A percentile compares a stretch with the other conserved stretches of the same genome.
phyloP scores from a whole-genome alignment of 2,888 invertebrate genomes.

The Sisyra terminalis region DNA sequence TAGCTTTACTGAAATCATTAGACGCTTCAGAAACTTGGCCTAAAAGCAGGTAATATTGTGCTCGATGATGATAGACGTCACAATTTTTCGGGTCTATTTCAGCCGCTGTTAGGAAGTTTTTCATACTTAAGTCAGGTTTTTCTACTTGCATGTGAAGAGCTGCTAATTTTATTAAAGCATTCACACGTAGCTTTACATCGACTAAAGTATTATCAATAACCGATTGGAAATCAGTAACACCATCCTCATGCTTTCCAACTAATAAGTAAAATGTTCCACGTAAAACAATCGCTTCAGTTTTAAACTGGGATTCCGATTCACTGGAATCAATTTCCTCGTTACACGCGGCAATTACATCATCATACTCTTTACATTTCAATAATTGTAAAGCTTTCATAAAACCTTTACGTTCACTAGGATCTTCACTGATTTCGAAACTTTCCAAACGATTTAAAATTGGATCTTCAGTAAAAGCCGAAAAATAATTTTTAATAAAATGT shows the following conservation, averaged over 20 bases:
- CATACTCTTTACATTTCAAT: conserved; percentile 53
- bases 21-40: conserved; percentile 70
- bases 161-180: conserved; percentile 78
- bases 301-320: conserved; percentile 40
- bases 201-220: conserved; percentile 49
- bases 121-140: conserved; percentile 52
- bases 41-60: conserved; percentile 69
- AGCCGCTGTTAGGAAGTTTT: conserved; percentile 64
- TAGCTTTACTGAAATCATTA: conserved; percentile 67
- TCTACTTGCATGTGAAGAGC: conserved; percentile 69
- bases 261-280: conserved; percentile 73
- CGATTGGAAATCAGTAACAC: conserved; percentile 51
- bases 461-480: conserved; percentile 76
- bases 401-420: conserved; percentile 23
- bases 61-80: conserved; percentile 87
- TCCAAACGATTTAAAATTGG: conserved; percentile 46
- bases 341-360: conserved; percentile 62
- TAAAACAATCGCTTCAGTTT: conserved; percentile 57
- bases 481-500: conserved; percentile 73
- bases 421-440: conserved; percentile 17
- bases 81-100: conserved; percentile 54
- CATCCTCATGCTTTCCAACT: conserved; percentile 55
- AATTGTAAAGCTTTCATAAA: conserved; percentile 56
- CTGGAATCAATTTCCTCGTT: conserved; percentile 55
- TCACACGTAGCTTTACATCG: conserved; percentile 49